Evolutionary conservation across 2,113 vertebrate genomes (phyloP).

Genomic region (Sula dactylatra): DNA sequence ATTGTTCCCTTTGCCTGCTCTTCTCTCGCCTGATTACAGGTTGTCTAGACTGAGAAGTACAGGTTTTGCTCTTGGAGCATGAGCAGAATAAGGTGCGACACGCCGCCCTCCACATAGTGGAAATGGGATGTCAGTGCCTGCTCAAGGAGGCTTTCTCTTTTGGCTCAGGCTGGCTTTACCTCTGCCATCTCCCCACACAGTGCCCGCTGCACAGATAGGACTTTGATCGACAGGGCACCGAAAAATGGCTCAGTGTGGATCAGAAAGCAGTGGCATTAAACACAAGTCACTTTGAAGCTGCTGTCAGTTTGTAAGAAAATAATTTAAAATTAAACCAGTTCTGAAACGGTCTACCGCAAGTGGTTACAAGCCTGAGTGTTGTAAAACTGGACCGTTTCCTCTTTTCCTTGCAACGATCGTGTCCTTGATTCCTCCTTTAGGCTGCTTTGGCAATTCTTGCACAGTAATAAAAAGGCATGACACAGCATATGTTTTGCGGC

Average conservation of each 20-base stretch:
- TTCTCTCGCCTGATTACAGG: conserved; percentile 20
- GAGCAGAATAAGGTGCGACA: not conserved
- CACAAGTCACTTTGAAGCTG: not conserved
- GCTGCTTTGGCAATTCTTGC: conserved; percentile 47
- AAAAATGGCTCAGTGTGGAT: not conserved
- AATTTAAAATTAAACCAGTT: conserved; percentile 31
- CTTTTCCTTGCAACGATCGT: conserved; percentile 41
- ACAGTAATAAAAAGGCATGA: conserved; percentile 61
- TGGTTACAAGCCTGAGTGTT: conserved; percentile 29
- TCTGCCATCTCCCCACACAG: not conserved
- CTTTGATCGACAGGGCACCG: not conserved
- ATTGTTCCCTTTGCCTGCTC: not conserved
- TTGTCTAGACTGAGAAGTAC: conserved; percentile 43
- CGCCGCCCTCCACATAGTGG: accelerated
- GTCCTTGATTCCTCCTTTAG: conserved; percentile 64
- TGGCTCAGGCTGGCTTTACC: not conserved
- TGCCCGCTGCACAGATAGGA: not conserved
- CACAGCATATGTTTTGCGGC: conserved; percentile 54
- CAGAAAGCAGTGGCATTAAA: not conserved
- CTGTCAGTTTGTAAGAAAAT: conserved; percentile 14
- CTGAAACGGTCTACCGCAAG: conserved; percentile 16
- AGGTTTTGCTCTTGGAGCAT: conserved; percentile 27
- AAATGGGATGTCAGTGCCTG: not conserved
- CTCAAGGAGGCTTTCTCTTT: not conserved
- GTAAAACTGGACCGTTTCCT: conserved; percentile 62